Conservation (phyloP, 2,888 invertebrate genomes). For the Azorinus chamasolen region DNA sequence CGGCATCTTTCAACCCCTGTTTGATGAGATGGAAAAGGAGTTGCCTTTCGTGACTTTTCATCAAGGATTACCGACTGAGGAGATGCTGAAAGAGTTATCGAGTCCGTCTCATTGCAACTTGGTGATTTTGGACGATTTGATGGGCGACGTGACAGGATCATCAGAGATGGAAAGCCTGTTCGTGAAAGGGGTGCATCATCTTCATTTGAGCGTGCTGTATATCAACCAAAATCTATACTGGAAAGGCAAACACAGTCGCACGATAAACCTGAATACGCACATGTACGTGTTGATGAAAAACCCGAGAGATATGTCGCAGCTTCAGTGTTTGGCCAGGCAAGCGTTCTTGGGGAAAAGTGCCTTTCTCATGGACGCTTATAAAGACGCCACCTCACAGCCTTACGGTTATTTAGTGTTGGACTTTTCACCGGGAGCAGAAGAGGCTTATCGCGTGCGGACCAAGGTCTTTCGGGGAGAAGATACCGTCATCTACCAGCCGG, state of each 20-base stretch:
- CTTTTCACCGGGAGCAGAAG: conserved; percentile 18
- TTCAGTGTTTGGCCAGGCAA: conserved; percentile 30
- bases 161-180: conserved; percentile 30
- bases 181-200: conserved; percentile 35
- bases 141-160: conserved; percentile 33
- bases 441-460: conserved; percentile 22
- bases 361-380: conserved; percentile 32
- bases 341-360: conserved; percentile 20
- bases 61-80: conserved; percentile 14
- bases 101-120: conserved; percentile 12
- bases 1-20: conserved; percentile 41
- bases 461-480: conserved; percentile 26
- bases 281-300: conserved; percentile 42
- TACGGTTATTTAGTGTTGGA: conserved; percentile 37
- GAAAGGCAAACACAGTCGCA: conserved; percentile 24
- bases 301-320: conserved; percentile 35
- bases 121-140: conserved; percentile 30
- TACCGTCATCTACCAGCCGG: conserved; percentile 23
- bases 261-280: conserved; percentile 34
- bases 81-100: neutral
- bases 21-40: conserved; percentile 29
- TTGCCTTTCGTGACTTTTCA: conserved; percentile 22
- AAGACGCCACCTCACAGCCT: conserved; percentile 27
- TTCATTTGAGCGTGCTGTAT: conserved; percentile 22
- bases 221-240: conserved; percentile 40